Base-by-base conservation (phyloP, 2,113 vertebrate species). In the Hippolais icterina region DNA sequence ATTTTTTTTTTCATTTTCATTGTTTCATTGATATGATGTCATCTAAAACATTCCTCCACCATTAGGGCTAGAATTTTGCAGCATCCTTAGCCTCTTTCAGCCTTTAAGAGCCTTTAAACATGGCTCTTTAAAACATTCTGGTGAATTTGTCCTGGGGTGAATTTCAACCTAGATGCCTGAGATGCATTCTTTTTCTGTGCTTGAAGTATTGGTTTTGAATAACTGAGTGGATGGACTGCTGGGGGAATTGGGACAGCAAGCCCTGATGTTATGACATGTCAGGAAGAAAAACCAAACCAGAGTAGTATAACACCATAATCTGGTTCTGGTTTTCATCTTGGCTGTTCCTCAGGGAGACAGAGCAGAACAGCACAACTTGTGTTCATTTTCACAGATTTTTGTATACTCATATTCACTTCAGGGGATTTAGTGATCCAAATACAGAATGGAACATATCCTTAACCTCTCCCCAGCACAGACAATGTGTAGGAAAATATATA, bases 261-360 rank as follows among this genome's bases (percentile, higher is more conserved):
- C 28, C 65, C 39, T 96, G 33, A 47, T 80, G 74, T 79, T 64
- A 42, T 75, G 89, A 60, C 41, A 29, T 50, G 33, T 15, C 84
- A 74, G 63, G 70, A 88, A 85, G 65, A 33, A 96, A 93, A 91
- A 64, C 72, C 41, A 60, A 90, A 54, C 25, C 41, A 60, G 49
- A 83, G 12, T 31, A 69, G 27, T 29, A 41, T 6, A 93, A 24
- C 63, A 65, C 83, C 19, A 33, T 52, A 69, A 4, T 53, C 50
- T 93, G 84, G n/a, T 90, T 95, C 94, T 95, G 94, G 25, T 85
- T 97, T 91, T 91, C 59, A 25, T 96, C 87, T 83, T 87, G 41
- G 59, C 47, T 77, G 10, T 53, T 91, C 46, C 63, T 89, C 20
- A 27, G 68, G 21, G 25, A 76, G 52, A 80, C 27, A 49, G 28